Base-by-base conservation (phyloP, 1,140 invertebrate genomes). In the Dreissena polymorpha region DNA sequence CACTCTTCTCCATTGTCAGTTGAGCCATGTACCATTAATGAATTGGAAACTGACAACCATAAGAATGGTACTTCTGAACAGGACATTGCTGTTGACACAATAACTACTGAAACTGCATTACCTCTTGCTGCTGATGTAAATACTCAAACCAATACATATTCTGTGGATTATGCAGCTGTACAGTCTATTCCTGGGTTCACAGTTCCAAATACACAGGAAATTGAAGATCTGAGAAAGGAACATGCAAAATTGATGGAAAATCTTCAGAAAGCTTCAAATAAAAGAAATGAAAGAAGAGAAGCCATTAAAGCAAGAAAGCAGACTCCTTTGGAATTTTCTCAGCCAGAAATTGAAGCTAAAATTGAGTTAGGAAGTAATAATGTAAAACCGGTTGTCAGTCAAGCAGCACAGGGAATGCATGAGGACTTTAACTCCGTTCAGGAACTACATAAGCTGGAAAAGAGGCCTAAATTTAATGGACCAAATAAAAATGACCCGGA, bases 201-300 rank as follows among this genome's bases (percentile, higher is more conserved):
- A 13, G 53, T 82, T 10, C 79, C 79, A 51, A 63, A 82, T 74
- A 72, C 63, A 53, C 68, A 53, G 23, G 79, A 82, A 74, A 82
- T 82, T 65, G 70, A 74, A 68, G 79, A 82, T 49, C 57, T 82
- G 49, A 53, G 79, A 53, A 73, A 74, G 21, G 79, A 74, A 65
- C 79, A 82, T 82, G 70, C 79, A 18, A 64, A 51, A 53, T n/a
- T 82, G 23, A 82, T 82, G 79, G 79, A 82, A 74, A 82, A 82
- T 68, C 60, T 82, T 18, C 73, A 64, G 50, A 82, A 74, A 27
- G 79, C 79, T 21, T 82, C 79, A 49, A 63, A 82, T 73, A 64
- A 82, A 16, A 82, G 79, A 82, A 74, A n/a, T 21, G 69, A 3
- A n/a, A 73, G 79, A 29, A 82, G 55, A 68, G 79, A 73, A 73